A percentile compares a stretch with the other conserved stretches of the same genome.
These are phyloP conservation scores for Laterallus jamaicensis DNA, from an alignment of 2,113 vertebrate species.

Conservation along the genomic window DNA sequence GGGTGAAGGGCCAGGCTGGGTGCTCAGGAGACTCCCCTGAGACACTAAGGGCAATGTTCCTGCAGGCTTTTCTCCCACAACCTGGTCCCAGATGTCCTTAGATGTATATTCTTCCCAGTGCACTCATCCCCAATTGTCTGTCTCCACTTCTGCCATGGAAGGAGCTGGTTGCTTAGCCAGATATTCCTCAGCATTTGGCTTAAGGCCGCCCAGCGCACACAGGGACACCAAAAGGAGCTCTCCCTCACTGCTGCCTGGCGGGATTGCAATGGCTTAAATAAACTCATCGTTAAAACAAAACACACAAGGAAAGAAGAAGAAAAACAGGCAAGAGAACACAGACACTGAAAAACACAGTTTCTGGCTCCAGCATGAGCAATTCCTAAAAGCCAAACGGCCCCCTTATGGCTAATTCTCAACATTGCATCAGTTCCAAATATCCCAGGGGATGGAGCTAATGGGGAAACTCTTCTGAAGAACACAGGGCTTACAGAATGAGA, in stretches of 20 bases:
- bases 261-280: neutral
- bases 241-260: neutral
- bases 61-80: neutral
- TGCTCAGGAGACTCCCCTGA: neutral
- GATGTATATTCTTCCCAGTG: neutral
- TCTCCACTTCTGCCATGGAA: neutral
- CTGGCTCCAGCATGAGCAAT: neutral
- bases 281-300: neutral
- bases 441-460: neutral
- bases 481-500: neutral
- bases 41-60: neutral
- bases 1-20: neutral
- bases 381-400: conserved; percentile 21
- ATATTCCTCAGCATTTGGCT: neutral
- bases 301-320: neutral
- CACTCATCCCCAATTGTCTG: neutral
- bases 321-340: neutral
- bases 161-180: neutral
- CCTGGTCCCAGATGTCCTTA: neutral
- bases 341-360: neutral
- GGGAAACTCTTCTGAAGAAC: neutral
- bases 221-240: neutral
- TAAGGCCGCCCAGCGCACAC: neutral
- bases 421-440: neutral
- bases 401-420: conserved; percentile 22